Conservation (phyloP, 2,888 invertebrate species). For the Rhabditoides inermis region DNA sequence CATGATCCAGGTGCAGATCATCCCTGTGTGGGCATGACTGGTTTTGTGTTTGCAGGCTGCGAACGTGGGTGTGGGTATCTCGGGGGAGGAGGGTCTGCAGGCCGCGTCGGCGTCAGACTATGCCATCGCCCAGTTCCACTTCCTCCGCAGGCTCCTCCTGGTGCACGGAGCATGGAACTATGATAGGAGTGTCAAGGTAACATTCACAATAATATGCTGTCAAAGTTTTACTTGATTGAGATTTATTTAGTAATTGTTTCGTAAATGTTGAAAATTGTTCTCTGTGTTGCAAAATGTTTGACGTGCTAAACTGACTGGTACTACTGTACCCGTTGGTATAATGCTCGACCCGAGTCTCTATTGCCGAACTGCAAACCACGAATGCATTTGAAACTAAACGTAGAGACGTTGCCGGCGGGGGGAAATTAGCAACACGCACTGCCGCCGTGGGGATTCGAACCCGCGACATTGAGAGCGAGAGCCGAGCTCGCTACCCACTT, state of each 20-base stretch:
- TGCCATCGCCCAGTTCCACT: slow-evolving; percentile 94
- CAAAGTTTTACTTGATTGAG: neutral
- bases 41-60: slow-evolving; percentile 63
- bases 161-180: slow-evolving; percentile 99
- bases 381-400: too few species aligned
- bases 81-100: slow-evolving; percentile 95
- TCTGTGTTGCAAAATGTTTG: too few species aligned
- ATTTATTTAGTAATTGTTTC: neutral
- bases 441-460: too few species aligned
- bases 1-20: slow-evolving; percentile 69
- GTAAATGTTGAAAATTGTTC: too few species aligned
- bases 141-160: slow-evolving; percentile 76
- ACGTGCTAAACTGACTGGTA: too few species aligned
- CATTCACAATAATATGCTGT: too few species aligned
- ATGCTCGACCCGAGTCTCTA: too few species aligned
- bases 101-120: slow-evolving; percentile 98
- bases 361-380: too few species aligned
- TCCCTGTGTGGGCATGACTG: neutral
- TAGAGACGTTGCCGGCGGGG: too few species aligned
- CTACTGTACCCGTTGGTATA: too few species aligned
- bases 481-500: too few species aligned
- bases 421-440: neutral
- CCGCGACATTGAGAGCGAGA: neutral
- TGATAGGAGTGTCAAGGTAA: slow-evolving; percentile 61
- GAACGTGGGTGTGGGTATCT: slow-evolving; percentile 91